Base-by-base conservation (phyloP, 1,140 invertebrate species). In the Drosophila jambulina region DNA sequence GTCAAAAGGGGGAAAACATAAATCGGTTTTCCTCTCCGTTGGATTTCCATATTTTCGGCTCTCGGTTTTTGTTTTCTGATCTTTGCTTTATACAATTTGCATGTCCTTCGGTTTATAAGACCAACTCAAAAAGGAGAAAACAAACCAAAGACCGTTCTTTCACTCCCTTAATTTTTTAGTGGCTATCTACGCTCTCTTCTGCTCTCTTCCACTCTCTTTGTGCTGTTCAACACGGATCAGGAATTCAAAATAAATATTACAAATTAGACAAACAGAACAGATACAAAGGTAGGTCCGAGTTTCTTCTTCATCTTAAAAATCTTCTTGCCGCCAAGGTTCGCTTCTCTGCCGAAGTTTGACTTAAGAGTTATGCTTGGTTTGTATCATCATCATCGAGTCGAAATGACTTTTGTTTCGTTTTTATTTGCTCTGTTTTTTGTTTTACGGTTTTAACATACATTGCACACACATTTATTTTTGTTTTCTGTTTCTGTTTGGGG, bases 361-460 rank as follows among this genome's bases (percentile, higher is more conserved):
- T 72, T 72, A 72, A 72, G 45, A 51, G 56, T 75, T 78, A 65
- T 51, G 48, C 46, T 64, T 62, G 56, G 56, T 67, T 60, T 71
- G 53, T 29, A 45, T 38, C 6, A 42, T 45, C 43, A 48, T 48
- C 49, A 78, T 79, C 49, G 67, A 59, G 65, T 79, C 49, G 74
- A 62, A 71, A 62, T 70, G 43, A 45, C 65, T 75, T 71, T 82
- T 60, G 61, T 75, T 67, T 57, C 36, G 23, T 64, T 65, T 51
- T 56, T 80, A 48, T 67, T 75, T 68, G 38, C 54, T 82, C 48
- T 58, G 53, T 54, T 68, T 51, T 48, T 82, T 46, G 53, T 36
- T 59, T 72, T 72, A 72, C 51, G 68, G 43, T 60, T 60, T 69
- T 75, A 85, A 75, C 69, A 82, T 85, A 85, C 78, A 86, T 86